Evolutionary conservation across 2,888 invertebrate species (phyloP).

Genomic region (Sussaba pulchella): DNA sequence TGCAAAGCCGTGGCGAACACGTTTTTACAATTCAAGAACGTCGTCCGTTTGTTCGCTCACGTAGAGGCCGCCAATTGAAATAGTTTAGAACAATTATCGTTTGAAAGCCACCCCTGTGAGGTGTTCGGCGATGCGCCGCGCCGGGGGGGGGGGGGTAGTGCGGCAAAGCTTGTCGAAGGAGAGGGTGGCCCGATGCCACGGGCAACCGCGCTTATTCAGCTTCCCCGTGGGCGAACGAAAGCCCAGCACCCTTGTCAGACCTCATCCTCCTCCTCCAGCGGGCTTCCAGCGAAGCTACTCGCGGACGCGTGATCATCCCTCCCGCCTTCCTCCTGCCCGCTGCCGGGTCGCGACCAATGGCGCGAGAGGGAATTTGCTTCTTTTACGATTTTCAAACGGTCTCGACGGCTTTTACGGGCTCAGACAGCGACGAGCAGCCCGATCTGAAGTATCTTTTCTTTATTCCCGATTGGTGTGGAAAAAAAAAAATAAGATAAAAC

Average conservation of each 20-base stretch:
- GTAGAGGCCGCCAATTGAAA: constrained; percentile 76
- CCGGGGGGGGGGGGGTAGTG: not conserved
- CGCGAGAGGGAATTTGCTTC: constrained; percentile 69
- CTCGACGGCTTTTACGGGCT: not conserved
- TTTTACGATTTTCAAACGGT: constrained; percentile 23
- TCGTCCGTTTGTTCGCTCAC: constrained; percentile 22
- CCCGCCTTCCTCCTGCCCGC: too few relatives aligned
- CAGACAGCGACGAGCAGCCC: not conserved
- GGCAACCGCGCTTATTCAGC: constrained; percentile 73
- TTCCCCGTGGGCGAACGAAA: constrained; percentile 32
- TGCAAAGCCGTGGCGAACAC: constrained; percentile 37
- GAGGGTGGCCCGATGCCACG: constrained; percentile 29
- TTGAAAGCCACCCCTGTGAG: constrained; percentile 62
- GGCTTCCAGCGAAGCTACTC: constrained; percentile 22
- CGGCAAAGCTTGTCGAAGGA: constrained; percentile 33
- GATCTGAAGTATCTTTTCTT: not conserved
- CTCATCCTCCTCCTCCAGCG: constrained; percentile 22
- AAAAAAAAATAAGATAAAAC: not conserved
- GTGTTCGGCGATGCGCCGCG: not conserved
- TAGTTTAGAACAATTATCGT: constrained; percentile 81
- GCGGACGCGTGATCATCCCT: constrained; percentile 34
- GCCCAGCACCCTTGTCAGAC: constrained; percentile 54
- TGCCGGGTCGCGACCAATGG: constrained; percentile 71
- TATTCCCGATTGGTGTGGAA: not conserved
- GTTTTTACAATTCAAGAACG: constrained; percentile 59